Base-by-base conservation (phyloP, 2,797 vertebrate species). In the Myripristis jacobus region DNA sequence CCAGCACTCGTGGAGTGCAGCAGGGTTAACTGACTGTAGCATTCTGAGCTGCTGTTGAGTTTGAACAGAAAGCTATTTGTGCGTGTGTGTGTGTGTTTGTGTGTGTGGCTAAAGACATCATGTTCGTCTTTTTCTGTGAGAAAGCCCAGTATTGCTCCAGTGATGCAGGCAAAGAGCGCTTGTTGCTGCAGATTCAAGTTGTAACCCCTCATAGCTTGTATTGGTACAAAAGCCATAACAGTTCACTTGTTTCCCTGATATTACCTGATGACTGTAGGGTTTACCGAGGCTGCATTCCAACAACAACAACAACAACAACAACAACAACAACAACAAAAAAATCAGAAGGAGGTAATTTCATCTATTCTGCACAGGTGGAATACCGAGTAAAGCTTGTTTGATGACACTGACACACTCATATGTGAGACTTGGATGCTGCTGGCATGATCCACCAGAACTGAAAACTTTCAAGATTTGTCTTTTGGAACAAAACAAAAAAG, bases 201-300 rank as follows among this genome's bases (percentile, higher is more conserved):
- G 19, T 54, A 62, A 53, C 36, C 4, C 58, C 34, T 59, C 2
- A 0, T 13, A 15, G 38, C 38, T 41, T n/a, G 57, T 19, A 15
- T 2, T 2, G n/a, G 16, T 13, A 6, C 4, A 48, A 48, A 48
- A 48, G 47, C 47, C 29, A 25, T n/a, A 53, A 10, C 36, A 25
- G 56, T 24, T 10, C 27, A 15, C 22, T 53, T 46, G 19, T 21
- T 38, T 19, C 6, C 48, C 12, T 21, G 66, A 57, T 66, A 73
- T 57, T 44, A 75, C 51, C 29, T 38, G 51, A 15, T 38, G 24
- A 38, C 22, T 34, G 57, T 54, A 34, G 34, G 16, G 12, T 64
- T 41, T 25, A n/a, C 70, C 63, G 51, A 19, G 48, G 75, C 81
- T 31, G 43, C 51, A 3, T 50, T 82, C 72, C 60, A 70, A n/a